Conservation (phyloP, 2,113 vertebrate species). For the Ranitomeya variabilis region DNA sequence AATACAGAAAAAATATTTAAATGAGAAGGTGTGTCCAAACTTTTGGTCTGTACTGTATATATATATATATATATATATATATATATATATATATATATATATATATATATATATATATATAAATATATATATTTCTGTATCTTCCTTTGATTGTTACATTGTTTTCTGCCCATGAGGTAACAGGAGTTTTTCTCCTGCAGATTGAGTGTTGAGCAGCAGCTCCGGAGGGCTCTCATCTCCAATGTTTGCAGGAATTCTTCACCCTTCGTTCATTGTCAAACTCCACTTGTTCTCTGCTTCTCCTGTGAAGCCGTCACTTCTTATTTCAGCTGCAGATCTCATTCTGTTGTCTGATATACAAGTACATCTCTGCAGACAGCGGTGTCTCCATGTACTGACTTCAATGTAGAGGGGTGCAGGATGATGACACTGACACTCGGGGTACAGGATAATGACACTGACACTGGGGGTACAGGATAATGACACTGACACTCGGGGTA, state of each 20-base stretch:
- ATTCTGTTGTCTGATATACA: not conserved
- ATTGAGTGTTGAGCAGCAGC: not conserved
- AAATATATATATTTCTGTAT: not conserved
- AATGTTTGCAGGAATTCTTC: not conserved
- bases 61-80: too few relatives aligned
- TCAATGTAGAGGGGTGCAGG: too few relatives aligned
- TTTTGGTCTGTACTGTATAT: too few relatives aligned
- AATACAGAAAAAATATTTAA: too few relatives aligned
- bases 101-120: not conserved
- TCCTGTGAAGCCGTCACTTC: slow-evolving; percentile 2
- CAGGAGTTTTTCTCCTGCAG: not conserved
- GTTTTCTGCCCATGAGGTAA: not conserved
- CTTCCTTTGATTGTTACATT: not conserved
- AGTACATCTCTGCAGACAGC: not conserved
- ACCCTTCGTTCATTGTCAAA: slow-evolving; percentile 32
- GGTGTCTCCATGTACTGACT: not conserved
- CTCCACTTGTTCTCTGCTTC: not conserved
- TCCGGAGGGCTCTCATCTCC: not conserved
- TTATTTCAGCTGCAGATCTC: not conserved
- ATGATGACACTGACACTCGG: not conserved
- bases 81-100: too few relatives aligned
- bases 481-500: not conserved
- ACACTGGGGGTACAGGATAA: not conserved
- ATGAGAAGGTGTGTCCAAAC: too few relatives aligned
- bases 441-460: not conserved